Conservation (phyloP, 2,797 vertebrate species). For the Spondyliosoma cantharus region DNA sequence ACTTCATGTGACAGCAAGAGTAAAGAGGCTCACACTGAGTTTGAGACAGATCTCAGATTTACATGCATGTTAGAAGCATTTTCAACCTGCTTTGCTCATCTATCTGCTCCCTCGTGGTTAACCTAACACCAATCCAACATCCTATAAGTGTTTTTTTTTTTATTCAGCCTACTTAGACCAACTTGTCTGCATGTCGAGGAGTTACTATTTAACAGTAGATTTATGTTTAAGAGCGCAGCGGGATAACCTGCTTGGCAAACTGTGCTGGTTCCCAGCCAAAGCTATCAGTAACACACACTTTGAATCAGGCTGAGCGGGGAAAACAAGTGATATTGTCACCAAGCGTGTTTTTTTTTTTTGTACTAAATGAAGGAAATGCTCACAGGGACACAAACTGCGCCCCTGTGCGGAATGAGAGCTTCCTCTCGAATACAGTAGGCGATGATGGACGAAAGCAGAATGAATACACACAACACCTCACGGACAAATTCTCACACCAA, state of each 20-base stretch:
- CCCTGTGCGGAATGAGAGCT: slow-evolving; percentile 58
- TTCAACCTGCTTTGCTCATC: slow-evolving; percentile 17
- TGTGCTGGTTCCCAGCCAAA: slow-evolving; percentile 74
- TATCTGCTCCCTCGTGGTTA: slow-evolving; percentile 32
- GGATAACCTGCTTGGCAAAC: slow-evolving; percentile 79
- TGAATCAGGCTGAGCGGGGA: slow-evolving; percentile 63
- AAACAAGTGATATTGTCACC: slow-evolving; percentile 61
- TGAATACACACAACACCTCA: slow-evolving; percentile 75
- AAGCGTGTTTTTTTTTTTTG: slow-evolving; percentile 45
- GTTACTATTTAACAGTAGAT: slow-evolving; percentile 78
- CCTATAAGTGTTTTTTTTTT: slow-evolving; percentile 52
- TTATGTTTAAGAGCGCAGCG: slow-evolving; percentile 78
- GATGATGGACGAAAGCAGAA: slow-evolving; percentile 77
- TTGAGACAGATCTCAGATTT: slow-evolving; percentile 45
- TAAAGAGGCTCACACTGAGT: slow-evolving; percentile 44
- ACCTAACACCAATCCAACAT: slow-evolving; percentile 46
- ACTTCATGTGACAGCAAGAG: slow-evolving; percentile 22
- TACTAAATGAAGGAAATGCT: slow-evolving; percentile 77
- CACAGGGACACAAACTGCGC: slow-evolving; percentile 62
- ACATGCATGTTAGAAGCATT: slow-evolving; percentile 50
- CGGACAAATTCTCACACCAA: slow-evolving; percentile 75
- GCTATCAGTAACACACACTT: slow-evolving; percentile 68
- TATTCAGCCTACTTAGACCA: slow-evolving; percentile 58
- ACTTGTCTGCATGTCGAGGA: slow-evolving; percentile 58
- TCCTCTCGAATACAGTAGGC: slow-evolving; percentile 79